Conservation (phyloP, 1,140 invertebrate genomes). For the Neodiprion virginianus region DNA sequence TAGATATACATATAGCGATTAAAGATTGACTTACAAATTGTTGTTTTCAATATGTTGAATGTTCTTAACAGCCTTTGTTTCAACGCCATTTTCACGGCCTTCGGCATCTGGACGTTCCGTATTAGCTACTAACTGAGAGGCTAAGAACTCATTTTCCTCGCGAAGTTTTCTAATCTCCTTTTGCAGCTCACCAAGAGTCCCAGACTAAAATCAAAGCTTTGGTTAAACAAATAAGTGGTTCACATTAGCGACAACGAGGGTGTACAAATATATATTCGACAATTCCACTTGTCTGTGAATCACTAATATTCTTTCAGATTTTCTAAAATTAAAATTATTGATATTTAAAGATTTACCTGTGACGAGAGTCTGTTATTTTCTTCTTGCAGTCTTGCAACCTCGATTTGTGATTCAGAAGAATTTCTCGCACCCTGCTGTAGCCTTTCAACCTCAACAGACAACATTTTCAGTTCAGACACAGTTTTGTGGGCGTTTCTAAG, state of each 20-base stretch:
- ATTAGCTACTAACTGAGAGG: constrained; percentile 48
- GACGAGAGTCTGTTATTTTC: constrained; percentile 61
- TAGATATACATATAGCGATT: constrained; percentile 14
- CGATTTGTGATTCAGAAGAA: constrained; percentile 35
- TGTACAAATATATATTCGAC: constrained; percentile 23
- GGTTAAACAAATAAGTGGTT: too few species aligned
- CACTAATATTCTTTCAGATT: constrained; percentile 16
- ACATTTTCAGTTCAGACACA: constrained; percentile 30
- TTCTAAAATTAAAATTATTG: constrained; percentile 13
- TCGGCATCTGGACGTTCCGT: constrained; percentile 56
- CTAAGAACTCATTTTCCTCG: constrained; percentile 59
- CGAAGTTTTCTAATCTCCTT: constrained; percentile 51
- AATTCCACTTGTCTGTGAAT: not conserved
- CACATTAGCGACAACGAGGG: constrained; percentile 12
- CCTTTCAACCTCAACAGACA: constrained; percentile 50
- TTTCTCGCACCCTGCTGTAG: constrained; percentile 42
- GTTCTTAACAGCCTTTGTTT: constrained; percentile 49
- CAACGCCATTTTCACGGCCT: constrained; percentile 63
- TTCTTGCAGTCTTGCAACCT: constrained; percentile 54
- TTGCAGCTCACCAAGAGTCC: constrained; percentile 35
- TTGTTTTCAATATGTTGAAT: constrained; percentile 39
- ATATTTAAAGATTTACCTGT: constrained; percentile 54
- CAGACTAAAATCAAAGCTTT: constrained; percentile 26
- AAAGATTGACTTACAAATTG: constrained; percentile 38
- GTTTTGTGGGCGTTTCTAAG: constrained; percentile 41